Base-by-base conservation (phyloP, 35 echinoderm and acorn worm species). In the Heliocidaris tuberculata region DNA sequence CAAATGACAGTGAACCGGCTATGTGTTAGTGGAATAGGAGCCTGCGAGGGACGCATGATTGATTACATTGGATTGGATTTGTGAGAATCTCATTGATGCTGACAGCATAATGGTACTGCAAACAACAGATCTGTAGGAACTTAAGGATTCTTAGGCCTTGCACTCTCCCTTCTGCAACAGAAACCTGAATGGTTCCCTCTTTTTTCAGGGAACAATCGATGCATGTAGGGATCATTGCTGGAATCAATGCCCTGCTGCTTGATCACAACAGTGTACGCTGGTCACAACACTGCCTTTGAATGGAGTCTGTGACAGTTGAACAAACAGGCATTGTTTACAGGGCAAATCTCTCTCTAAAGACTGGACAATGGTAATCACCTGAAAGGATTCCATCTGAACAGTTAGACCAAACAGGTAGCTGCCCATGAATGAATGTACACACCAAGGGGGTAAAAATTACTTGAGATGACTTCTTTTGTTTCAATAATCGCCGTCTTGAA, bases 301-400 rank as follows among this genome's bases (percentile, higher is more conserved):
- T 47, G 87, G 87, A 47, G 47, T 89, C 87, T 17, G 87, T 89
- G 31, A 32, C 47, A 48, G 87, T 48, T 89, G 87, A 89, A 47
- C 87, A 89, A 89, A 89, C 87, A 89, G 47, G 87, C 87, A 47
- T 89, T 89, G 87, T 89, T 89, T 89, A 89, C 87, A 47, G 47
- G 87, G 47, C 87, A 89, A 89, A 11, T 48, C 47, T 89, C 11
- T 89, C 32, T 89, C 31, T 48, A 47, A 48, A 89, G 31, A 89
- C 31, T 32, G 31, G 31, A 47, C 65, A 78, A 78, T 78, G 65
- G 65, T 78, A 24, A 78, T 78, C 65, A 78, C 65, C 27, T 29
- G 7, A 78, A 19, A 78, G 65, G 65, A 78, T 78, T 78, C 3
- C 15, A 5, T 78, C 65, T 19, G 27, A 78, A 78, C 65, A 78